Base-by-base conservation (phyloP, 2,113 vertebrate species). In the Todiramphus saurophagus region DNA sequence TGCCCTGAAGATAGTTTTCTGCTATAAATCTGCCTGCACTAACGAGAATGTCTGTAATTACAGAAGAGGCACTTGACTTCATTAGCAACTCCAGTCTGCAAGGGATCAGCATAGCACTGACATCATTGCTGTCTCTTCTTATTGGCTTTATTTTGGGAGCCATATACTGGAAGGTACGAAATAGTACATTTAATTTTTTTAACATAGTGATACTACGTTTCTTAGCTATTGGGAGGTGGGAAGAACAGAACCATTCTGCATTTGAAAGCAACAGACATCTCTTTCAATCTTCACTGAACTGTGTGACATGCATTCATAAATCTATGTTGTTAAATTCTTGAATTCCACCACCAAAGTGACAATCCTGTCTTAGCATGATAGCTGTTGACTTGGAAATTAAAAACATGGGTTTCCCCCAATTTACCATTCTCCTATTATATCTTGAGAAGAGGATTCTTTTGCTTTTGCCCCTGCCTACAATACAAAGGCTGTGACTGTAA, bases 101-200 rank as follows among this genome's bases (percentile, higher is more conserved):
- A 33, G 98, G 97, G 95, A 96, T 98, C 90, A 98, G 97, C 96
- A 96, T 98, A 97, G 97, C 97, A 55, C 35, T 98, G 88, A 94
- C 98, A 35, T 98, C 98, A 25, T 31, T 98, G 91, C 94, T 98
- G 69, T 98, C 98, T 95, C 95, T 98, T 92, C 43, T 98, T 58
- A 95, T 98, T 84, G 98, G 98, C 93, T 98, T 98, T 98, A 76
- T 96, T 97, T 96, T 98, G 93, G 98, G 98, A 97, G 97, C 97
- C 63, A 43, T 98, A 84, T 98, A 97, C 97, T 98, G 98, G 98
- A 98, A 98, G 98, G 98, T 98, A 95, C 96, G 97, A 81, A 93
- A 69, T 55, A 28, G 6, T 87, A 33, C 55, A 78, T 67, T 41
- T 50, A 50, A 15, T 13, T 60, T 91, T 7, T 74, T 90, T 77